phyloP scores from a whole-genome alignment of 1,140 invertebrate species.

The Lepidostoma basale region DNA sequence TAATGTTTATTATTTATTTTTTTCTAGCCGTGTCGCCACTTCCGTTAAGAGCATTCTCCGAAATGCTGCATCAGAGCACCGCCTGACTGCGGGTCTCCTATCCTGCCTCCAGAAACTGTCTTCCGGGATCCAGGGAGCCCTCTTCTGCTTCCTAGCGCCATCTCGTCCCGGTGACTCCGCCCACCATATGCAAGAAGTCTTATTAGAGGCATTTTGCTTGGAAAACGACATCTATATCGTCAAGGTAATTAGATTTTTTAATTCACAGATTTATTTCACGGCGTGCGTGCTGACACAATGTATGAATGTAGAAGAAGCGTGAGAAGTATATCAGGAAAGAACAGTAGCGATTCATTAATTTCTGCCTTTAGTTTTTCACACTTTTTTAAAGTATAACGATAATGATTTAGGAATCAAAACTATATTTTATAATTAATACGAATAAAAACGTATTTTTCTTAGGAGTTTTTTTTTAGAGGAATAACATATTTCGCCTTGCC shows the following conservation, averaged over 20 bases:
- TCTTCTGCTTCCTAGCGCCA: slow-evolving; percentile 68
- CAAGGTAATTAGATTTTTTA: slow-evolving; percentile 59
- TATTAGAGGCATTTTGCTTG: slow-evolving; percentile 72
- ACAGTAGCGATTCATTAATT: too few relatives aligned
- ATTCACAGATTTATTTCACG: too few relatives aligned
- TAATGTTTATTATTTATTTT: slow-evolving; percentile 40
- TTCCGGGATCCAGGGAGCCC: slow-evolving; percentile 64
- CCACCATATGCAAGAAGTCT: slow-evolving; percentile 71
- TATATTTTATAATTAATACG: too few relatives aligned
- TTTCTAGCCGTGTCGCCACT: slow-evolving; percentile 58
- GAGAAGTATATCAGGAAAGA: too few relatives aligned
- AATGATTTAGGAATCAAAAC: too few relatives aligned
- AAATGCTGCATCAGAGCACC: slow-evolving; percentile 63
- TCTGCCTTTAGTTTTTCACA: too few relatives aligned
- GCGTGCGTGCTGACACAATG: too few relatives aligned
- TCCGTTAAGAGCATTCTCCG: slow-evolving; percentile 63
- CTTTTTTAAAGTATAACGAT: too few relatives aligned
- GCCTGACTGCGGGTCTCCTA: slow-evolving; percentile 66
- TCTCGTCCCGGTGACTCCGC: slow-evolving; percentile 66
- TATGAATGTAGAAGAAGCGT: too few relatives aligned
- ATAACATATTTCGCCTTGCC: too few relatives aligned
- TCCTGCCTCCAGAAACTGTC: slow-evolving; percentile 67
- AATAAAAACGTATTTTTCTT: too few relatives aligned
- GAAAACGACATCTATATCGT: slow-evolving; percentile 73
- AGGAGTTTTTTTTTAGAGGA: too few relatives aligned